phyloP scores from a whole-genome alignment of 2,888 invertebrate species.

The Pimpla rufipes region DNA sequence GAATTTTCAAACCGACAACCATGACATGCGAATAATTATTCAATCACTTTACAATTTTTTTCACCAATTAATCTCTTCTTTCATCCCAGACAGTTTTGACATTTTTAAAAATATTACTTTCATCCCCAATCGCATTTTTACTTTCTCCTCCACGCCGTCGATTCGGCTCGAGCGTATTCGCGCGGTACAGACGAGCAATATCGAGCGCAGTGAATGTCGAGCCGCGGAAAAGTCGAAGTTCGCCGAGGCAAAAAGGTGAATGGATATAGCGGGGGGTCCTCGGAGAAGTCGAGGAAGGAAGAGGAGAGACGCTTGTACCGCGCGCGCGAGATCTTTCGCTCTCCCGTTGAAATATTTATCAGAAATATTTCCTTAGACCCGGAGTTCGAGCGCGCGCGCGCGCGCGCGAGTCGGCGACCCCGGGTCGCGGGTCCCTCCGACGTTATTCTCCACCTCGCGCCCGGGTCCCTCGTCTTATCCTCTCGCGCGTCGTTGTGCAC shows the following conservation, averaged over 20 bases:
- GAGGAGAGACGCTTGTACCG: conserved; percentile 50
- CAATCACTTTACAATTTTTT: no score
- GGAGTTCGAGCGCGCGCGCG: neutral
- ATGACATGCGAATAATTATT: no score
- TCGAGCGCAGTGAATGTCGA: conserved; percentile 1
- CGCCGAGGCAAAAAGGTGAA: conserved; percentile 15
- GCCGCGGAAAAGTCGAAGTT: conserved; percentile 36
- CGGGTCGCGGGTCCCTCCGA: conserved; percentile 20
- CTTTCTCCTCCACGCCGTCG: no score
- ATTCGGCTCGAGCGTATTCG: conserved; percentile 1
- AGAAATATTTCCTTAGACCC: conserved; percentile 51
- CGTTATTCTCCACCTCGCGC: conserved; percentile 38
- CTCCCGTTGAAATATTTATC: conserved; percentile 54
- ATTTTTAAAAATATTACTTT: no score
- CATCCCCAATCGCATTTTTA: no score
- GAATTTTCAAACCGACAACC: no score
- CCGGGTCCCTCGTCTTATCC: conserved; percentile 22
- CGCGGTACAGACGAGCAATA: neutral
- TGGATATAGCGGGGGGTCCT: neutral
- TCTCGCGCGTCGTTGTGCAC: conserved; percentile 50
- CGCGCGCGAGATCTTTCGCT: conserved; percentile 65
- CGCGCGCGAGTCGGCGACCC: neutral
- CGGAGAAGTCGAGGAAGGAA: conserved; percentile 14
- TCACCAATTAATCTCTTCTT: no score
- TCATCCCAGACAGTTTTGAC: no score